Evolutionary conservation across 2,888 invertebrate genomes (phyloP).

Genomic region (Siphlonurus alternatus): DNA sequence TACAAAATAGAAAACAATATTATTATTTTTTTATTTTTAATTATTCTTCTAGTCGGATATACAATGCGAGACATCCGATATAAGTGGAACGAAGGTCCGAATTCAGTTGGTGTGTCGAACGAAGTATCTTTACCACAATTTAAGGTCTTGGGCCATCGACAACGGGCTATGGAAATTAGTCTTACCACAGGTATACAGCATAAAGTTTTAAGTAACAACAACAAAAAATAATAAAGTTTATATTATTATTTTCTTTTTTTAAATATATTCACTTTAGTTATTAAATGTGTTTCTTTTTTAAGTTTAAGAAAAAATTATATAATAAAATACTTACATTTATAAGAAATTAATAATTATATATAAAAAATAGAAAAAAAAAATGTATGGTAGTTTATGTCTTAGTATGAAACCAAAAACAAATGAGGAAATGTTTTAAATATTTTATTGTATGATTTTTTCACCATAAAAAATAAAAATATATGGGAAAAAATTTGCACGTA

Average conservation of each 20-base stretch:
- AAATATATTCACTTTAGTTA: constrained; percentile 3
- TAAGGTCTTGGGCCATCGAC: constrained; percentile 92
- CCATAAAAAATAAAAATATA: not conserved
- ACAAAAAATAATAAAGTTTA: constrained; percentile 7
- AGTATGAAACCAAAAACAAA: too few species aligned
- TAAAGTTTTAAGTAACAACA: too few species aligned
- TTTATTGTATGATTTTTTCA: not conserved
- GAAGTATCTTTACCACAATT: constrained; percentile 95
- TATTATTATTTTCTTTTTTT: constrained; percentile 11
- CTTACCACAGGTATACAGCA: constrained; percentile 85
- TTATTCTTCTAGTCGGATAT: constrained; percentile 71
- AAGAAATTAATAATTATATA: too few species aligned
- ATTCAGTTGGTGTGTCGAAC: constrained; percentile 89
- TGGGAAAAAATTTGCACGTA: not conserved
- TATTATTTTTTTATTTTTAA: not conserved
- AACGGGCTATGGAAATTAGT: constrained; percentile 90
- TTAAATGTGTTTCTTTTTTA: not conserved
- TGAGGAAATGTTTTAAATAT: not conserved
- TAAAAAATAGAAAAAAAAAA: too few species aligned
- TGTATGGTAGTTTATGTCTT: too few species aligned
- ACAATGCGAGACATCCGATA: constrained; percentile 95
- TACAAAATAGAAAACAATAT: not conserved
- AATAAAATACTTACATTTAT: not conserved
- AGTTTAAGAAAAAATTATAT: not conserved
- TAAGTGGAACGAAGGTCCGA: constrained; percentile 91